Evolutionary conservation across 92 coral and sea anemone genomes (phyloP), one percentile per base, ranked within the genome.

Genomic region (Muricea muricata): DNA sequence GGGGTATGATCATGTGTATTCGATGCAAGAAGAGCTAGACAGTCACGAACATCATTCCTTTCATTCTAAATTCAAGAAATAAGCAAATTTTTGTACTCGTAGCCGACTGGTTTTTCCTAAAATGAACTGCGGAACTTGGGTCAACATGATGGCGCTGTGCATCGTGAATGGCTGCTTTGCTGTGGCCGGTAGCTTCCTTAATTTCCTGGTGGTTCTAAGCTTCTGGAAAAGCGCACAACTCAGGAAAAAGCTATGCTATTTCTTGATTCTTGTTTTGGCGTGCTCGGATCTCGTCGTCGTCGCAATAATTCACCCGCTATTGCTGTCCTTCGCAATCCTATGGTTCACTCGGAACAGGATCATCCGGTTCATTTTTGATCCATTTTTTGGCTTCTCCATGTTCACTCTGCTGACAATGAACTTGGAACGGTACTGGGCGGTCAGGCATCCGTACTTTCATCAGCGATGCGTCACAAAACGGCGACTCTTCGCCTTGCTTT

Each of bases 381-480:
- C 56, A 40, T 37, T 75, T 35, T 32, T 13, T 8, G 80, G 80
- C 0, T 47, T 75, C 42, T 75, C 80, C 3, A 20, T 75, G 63
- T 52, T 75, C 10, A 48, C 65, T 2, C 29, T 75, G 48, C 65
- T 75, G 2, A n/a, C 65, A 20, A 75, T 75, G 80, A 75, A 75
- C 40, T 30, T 75, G 11, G 80, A 75, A n/a, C 80, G 80, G 32
- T 75, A 75, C n/a, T 20, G 54, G 40, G 80, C 80, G 33, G 35
- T 75, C 11, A 58, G 54, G 18, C 80, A 75, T 45, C 80, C 80
- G 8, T 52, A 47, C 23, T 32, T 47, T 31, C 48, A 75, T 58
- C 63, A 47, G 12, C 10, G 65, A n/a, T 75, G 23, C 12, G 32
- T 75, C 13, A 75, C 80, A 56, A 75, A 48, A 28, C 65, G 48